Evolutionary conservation across 1,140 invertebrate genomes (phyloP).

Genomic region (Dendrolimus punctatus): DNA sequence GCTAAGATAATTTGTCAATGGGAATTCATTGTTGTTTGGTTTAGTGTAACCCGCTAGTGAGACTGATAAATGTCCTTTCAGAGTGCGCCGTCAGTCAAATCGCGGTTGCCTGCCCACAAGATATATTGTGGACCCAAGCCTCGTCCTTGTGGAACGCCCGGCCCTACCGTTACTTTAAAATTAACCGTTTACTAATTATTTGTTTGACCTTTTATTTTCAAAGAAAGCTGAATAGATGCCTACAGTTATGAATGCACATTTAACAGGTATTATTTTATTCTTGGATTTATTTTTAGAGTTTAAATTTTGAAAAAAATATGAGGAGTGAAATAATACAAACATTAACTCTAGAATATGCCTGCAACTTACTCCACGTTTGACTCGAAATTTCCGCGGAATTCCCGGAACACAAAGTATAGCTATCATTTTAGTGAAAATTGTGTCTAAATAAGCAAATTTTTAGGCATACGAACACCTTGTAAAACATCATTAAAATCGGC

Average conservation of each 20-base stretch:
- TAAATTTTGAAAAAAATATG: no score
- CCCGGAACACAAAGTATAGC: no score
- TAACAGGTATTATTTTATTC: neutral
- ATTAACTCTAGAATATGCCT: no score
- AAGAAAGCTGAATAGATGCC: neutral
- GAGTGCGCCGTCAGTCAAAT: constrained; percentile 64
- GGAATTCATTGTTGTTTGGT: constrained; percentile 70
- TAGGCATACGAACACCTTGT: no score
- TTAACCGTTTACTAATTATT: constrained; percentile 39
- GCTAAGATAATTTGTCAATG: constrained; percentile 66
- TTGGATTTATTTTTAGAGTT: neutral
- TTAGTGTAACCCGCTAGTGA: constrained; percentile 66
- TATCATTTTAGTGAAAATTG: no score
- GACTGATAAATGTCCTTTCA: constrained; percentile 70
- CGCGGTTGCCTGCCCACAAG: constrained; percentile 65
- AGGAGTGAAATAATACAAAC: no score
- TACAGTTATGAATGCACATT: neutral
- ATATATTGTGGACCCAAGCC: constrained; percentile 65
- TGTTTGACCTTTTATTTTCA: constrained; percentile 12
- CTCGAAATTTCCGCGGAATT: no score
- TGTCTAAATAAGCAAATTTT: no score
- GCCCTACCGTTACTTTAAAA: constrained; percentile 37
- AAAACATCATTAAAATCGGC: no score
- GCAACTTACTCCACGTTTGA: no score
- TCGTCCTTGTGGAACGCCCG: constrained; percentile 47